These are phyloP conservation scores for Corydoras maculifer DNA, from an alignment of 2,113 vertebrate species.

Conservation along the genomic window DNA sequence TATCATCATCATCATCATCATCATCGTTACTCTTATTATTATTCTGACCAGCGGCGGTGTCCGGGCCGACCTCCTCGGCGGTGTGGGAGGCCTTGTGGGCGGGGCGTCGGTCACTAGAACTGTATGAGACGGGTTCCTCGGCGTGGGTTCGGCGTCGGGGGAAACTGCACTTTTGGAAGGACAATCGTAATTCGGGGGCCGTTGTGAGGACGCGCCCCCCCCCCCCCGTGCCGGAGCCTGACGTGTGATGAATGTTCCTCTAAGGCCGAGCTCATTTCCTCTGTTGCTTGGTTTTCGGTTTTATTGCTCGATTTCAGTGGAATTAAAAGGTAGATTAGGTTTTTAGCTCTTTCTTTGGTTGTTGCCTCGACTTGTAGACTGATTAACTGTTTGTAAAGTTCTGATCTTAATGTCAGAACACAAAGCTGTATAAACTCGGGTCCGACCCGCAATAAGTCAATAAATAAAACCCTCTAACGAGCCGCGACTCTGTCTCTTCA, in stretches of 20 bases:
- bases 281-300: constrained; percentile 71
- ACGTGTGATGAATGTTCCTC: constrained; percentile 73
- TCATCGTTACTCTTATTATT: constrained; percentile 27
- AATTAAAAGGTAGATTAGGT: constrained; percentile 61
- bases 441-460: constrained; percentile 69
- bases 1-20: constrained; percentile 31
- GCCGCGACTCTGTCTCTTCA: background rate
- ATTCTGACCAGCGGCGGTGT: too few relatives aligned
- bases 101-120: too few relatives aligned
- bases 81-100: too few relatives aligned
- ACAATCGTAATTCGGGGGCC: constrained; percentile 69
- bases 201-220: too few relatives aligned
- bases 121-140: too few relatives aligned
- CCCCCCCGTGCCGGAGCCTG: constrained; percentile 53
- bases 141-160: constrained; percentile 18
- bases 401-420: constrained; percentile 66
- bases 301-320: constrained; percentile 68
- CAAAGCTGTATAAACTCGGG: constrained; percentile 75
- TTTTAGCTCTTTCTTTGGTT: constrained; percentile 62
- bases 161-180: constrained; percentile 79
- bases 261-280: constrained; percentile 63
- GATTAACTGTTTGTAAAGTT: constrained; percentile 69
- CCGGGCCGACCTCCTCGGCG: too few relatives aligned
- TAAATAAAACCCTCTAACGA: constrained; percentile 39
- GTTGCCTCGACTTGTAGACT: constrained; percentile 76